Evolutionary conservation across 2,113 vertebrate species (phyloP), one percentile per base, ranked within the genome.

Genomic region (Ariopsis seemanni): DNA sequence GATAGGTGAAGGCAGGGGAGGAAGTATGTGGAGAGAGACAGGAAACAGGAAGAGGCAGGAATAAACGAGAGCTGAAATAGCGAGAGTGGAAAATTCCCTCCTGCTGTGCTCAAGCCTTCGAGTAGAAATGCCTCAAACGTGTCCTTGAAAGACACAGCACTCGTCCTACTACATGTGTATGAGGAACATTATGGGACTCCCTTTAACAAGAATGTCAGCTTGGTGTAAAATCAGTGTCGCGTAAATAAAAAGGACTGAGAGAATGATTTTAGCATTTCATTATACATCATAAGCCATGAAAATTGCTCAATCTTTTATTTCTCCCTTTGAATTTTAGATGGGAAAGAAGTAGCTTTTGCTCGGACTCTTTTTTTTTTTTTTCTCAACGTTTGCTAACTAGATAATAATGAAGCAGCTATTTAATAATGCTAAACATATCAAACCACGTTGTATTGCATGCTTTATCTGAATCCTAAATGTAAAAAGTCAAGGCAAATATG

Each of bases 31-130:
- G 88, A 93, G 86, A 89, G 94, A 91, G 90, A 92, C 92, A 94
- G 94, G 94, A 95, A 93, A 93, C 88, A 93, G 92, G 93, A 95
- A 65, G 88, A 92, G 89, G 88, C 91, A 91, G 91, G 92, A 94
- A 94, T 94, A 93, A 94, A 94, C 85, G 79, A 84, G 74, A 89
- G 93, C 90, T 91, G 91, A 94, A 94, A 92, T 90, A 92, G 91
- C 82, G 83, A 72, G 85, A 90, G 84, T 87, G 86, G 65, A 93
- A 89, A 92, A 90, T 93, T 94, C 93, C 89, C 30, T 90, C 90
- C 20, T 69, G 82, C 85, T 53, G 82, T 92, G 87, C 90, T 89
- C 69, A 80, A 90, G 80, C 89, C 82, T 80, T 30, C 48, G 22
- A 60, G 17, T 52, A 90, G 86, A 75, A 86, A 89, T 82, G 78